These are phyloP conservation scores for Erythrocercus mccallii DNA, from an alignment of 2,113 vertebrate genomes.

Conservation along the genomic window DNA sequence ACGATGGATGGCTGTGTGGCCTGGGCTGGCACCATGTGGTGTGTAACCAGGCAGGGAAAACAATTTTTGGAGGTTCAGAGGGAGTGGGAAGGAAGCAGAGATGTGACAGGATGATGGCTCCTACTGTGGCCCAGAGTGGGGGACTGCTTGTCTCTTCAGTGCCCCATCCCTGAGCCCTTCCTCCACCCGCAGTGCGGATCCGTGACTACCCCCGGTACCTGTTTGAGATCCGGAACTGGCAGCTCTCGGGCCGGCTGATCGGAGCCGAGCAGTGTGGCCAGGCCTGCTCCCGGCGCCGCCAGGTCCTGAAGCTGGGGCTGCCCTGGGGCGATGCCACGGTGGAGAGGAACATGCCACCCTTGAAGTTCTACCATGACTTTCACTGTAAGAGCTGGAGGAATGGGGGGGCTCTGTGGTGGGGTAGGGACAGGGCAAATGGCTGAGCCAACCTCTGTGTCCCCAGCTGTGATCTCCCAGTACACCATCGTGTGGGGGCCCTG, in stretches of 20 bases:
- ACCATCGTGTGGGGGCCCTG: constrained; percentile 98
- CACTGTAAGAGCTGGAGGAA: constrained; percentile 79
- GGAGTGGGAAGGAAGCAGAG: not conserved
- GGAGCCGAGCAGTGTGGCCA: constrained; percentile 91
- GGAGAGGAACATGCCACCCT: constrained; percentile 92
- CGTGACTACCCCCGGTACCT: constrained; percentile 95
- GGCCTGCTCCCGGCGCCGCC: constrained; percentile 81
- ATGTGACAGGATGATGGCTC: not conserved
- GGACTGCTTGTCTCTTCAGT: not conserved
- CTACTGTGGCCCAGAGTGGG: not conserved
- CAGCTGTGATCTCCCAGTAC: constrained; percentile 92
- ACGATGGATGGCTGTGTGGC: rapidly evolving
- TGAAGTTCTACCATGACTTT: constrained; percentile 97
- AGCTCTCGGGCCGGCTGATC: constrained; percentile 85
- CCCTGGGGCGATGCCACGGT: constrained; percentile 89
- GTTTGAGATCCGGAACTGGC: constrained; percentile 96
- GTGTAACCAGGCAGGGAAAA: not conserved
- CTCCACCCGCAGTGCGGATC: constrained; percentile 76
- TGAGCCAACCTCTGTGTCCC: not conserved
- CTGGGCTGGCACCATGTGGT: not conserved
- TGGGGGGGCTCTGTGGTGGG: not conserved
- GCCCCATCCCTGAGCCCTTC: not conserved
- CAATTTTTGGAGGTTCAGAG: not conserved
- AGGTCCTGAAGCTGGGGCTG: constrained; percentile 82
- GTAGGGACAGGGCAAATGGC: not conserved